Base-by-base conservation (phyloP, 2,888 invertebrate genomes). In the Aphidius colemani region DNA sequence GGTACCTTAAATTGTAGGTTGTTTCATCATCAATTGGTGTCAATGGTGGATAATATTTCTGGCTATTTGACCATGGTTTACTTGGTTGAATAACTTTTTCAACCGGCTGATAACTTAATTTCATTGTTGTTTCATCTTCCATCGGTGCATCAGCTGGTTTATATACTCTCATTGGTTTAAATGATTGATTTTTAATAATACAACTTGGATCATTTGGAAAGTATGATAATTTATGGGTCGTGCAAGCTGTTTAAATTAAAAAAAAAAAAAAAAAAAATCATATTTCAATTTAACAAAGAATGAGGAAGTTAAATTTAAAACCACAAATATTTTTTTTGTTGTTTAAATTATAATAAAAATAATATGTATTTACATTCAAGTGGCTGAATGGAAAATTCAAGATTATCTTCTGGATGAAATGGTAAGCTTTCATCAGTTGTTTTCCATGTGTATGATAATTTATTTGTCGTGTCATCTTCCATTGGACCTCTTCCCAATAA, bases 391-490 rank as follows among this genome's bases (percentile, higher is more conserved):
- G 75, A 69, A 62, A 69, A 63, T 48, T 63, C 61, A 10, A 78
- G 70, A 61, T 74, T 74, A 48, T 73, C 68, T 18, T 71, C 70
- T 2, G 70, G 75, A 41, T 66, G 67, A 45, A 69, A 7, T 41
- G 48, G 61, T 4, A 53, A 5, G n/a, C 58, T 61, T 2, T 53
- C 9, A 8, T 50, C n/a, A 0, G 61, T 7, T 56, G 53, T 67
- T 63, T 78, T 81, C 81, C 81, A 81, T 0, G 71, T 88, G 74
- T 85, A 92, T 82, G 91, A 91, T 76, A 90, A 90, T 51, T 90
- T 89, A 69, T 90, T 88, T 0, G 91, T 91, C 3, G 92, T 92
- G 66, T 89, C 82, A 68, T 87, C 87, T 80, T 90, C 89, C 85
- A 91, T 88, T n/a, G 90, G 89, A 10, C 86, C 86, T 69, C 86